Percentiles rank a stretch among this genome's conserved stretches.
Conservation (phyloP, 2,888 invertebrate species). For the Romanomermis culicivorax region DNA sequence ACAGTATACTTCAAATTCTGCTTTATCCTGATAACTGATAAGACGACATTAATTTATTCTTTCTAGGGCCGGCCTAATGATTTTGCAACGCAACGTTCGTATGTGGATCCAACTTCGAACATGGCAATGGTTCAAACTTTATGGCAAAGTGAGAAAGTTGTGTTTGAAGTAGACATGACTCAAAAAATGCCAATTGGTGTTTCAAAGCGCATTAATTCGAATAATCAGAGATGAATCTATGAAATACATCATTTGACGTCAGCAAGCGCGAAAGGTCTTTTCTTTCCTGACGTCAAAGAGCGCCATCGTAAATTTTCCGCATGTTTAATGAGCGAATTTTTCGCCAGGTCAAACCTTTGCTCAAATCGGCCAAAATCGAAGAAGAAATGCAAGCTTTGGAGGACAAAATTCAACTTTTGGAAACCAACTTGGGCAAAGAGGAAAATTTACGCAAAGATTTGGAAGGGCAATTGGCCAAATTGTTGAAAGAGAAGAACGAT, state of each 20-base stretch:
- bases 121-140: conserved; percentile 99
- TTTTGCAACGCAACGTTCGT: conserved; percentile 96
- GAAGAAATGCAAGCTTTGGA: conserved; percentile 68
- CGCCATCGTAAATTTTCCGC: no score
- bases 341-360: conserved; percentile 48
- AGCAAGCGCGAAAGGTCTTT: no score
- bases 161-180: no score
- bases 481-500: conserved; percentile 55
- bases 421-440: conserved; percentile 87
- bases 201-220: no score
- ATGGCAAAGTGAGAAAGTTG: conserved; percentile 96
- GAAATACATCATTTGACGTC: no score
- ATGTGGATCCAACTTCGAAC: conserved; percentile 92
- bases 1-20: no score
- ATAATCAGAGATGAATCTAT: no score
- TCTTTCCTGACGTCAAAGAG: no score
- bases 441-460: conserved; percentile 90
- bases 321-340: no score
- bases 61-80: conserved; percentile 62
- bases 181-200: no score
- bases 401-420: conserved; percentile 49
- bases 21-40: no score
- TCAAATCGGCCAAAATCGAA: conserved; percentile 92
- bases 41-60: no score
- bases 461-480: conserved; percentile 73